Evolutionary conservation across 2,888 invertebrate genomes (phyloP), one percentile per base, ranked within the genome.

Genomic region (Phyllotreta striolata): DNA sequence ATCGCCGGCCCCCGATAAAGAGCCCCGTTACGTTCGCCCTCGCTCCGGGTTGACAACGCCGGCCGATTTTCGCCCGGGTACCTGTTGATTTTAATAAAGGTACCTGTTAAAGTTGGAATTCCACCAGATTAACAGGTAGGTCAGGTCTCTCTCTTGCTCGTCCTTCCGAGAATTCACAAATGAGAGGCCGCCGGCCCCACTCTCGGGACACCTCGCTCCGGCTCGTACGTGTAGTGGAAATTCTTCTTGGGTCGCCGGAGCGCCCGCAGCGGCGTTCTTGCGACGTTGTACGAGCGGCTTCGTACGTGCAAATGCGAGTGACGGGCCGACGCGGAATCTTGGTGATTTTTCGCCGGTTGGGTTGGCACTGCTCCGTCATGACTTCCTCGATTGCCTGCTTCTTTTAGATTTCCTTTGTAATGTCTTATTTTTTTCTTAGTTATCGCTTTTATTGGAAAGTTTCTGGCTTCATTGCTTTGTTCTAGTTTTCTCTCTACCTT

Each of bases 161-260:
- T 37, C 71, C 72, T 74, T 74, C 75, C 62, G 49, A 69, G 75
- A 75, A 75, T 61, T 69, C 64, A 68, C 71, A 70, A 74, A 74
- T 70, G 69, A 69, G 64, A 67, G 66, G 63, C 69, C 70, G 71
- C 66, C 70, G 70, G 70, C 69, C 68, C 64, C 38, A 51, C 41
- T 55, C 55, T 49, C 49, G 34, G 35, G 12, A 8, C 39, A 38
- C 52, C 39, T 52, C 52, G 49, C 14, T 44, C 44, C 12, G 51
- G 67, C 43, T 58, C 54, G 66, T 62, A 68, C 51, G 68, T 69
- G 72, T 74, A 73, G 72, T 75, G 55, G 54, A 55, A 62, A 57
- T 68, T 66, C 61, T 67, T 66, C 49, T 9, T 49, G 35, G 35
- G 49, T 49, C 10, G 35, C 35, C 49, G 35, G 24, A 3, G 24